phyloP scores from a whole-genome alignment of 2,113 vertebrate species.

The Xiphophorus hellerii region DNA sequence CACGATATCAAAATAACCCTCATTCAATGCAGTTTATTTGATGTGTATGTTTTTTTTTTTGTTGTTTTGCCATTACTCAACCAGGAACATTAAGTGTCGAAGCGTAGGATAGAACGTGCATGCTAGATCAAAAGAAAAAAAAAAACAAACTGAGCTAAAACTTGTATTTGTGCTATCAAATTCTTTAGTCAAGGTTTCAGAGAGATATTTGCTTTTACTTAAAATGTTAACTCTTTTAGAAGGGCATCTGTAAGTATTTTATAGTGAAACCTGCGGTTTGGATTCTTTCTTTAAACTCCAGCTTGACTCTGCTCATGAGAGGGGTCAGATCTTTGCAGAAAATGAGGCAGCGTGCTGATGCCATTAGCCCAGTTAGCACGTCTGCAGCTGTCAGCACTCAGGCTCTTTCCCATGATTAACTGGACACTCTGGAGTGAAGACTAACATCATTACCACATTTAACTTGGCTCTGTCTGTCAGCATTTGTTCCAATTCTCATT shows the following conservation, averaged over 20 bases:
- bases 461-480: background rate
- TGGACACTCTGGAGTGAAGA: slow-evolving; percentile 5
- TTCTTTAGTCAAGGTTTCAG: no score
- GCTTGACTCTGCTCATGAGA: background rate
- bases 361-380: background rate
- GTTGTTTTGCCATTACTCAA: no score
- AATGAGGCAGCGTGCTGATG: background rate
- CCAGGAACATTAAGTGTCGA: no score
- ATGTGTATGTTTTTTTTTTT: no score
- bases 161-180: no score
- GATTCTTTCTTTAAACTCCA: background rate
- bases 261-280: background rate
- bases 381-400: background rate
- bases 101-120: no score
- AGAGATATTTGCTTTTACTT: no score
- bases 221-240: background rate
- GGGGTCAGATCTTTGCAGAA: background rate
- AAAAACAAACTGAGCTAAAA: no score
- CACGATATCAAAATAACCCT: no score
- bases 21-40: no score
- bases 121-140: no score
- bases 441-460: background rate
- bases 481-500: background rate
- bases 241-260: background rate
- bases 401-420: slow-evolving; percentile 1